A percentile compares a stretch with the other conserved stretches of the same genome.
phyloP scores from a whole-genome alignment of 2,113 vertebrate species.

The Chaenogobius annularis region DNA sequence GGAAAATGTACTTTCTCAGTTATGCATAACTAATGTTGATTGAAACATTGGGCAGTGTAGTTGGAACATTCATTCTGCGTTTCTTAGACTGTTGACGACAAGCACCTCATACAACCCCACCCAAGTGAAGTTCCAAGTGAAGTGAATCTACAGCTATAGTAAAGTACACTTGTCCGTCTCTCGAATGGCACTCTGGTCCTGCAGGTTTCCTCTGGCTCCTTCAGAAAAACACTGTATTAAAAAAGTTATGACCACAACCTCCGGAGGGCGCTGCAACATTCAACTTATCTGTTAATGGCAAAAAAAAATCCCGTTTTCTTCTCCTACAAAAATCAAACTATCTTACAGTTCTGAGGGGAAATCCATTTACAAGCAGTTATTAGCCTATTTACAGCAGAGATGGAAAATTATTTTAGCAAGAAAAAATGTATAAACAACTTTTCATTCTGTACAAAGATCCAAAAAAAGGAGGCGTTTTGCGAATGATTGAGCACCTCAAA shows the following conservation, averaged over 20 bases:
- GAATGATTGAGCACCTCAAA: constrained; percentile 53
- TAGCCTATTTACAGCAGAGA: constrained; percentile 61
- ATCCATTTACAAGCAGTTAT: constrained; percentile 64
- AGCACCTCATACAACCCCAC: neutral
- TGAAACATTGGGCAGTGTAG: neutral
- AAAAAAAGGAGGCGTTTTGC: constrained; percentile 32
- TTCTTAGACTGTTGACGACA: neutral
- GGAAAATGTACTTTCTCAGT: too few relatives aligned
- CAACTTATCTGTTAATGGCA: constrained; percentile 48
- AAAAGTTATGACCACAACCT: constrained; percentile 43
- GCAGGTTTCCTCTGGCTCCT: constrained; percentile 21
- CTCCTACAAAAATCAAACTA: constrained; percentile 53
- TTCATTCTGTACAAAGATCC: constrained; percentile 58
- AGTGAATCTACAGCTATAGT: constrained; percentile 24
- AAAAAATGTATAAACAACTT: constrained; percentile 41
- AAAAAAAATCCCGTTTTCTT: constrained; percentile 24
- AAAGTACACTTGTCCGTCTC: constrained; percentile 60
- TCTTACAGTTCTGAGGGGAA: constrained; percentile 47
- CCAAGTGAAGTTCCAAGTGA: neutral
- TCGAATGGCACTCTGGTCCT: constrained; percentile 67
- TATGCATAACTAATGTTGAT: too few relatives aligned
- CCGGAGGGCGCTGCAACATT: constrained; percentile 61
- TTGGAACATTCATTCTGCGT: neutral
- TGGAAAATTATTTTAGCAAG: constrained; percentile 26
- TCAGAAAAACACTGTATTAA: constrained; percentile 60